Evolutionary conservation across 2,888 invertebrate genomes (phyloP).

Genomic region (Ramazzottius varieornatus): DNA sequence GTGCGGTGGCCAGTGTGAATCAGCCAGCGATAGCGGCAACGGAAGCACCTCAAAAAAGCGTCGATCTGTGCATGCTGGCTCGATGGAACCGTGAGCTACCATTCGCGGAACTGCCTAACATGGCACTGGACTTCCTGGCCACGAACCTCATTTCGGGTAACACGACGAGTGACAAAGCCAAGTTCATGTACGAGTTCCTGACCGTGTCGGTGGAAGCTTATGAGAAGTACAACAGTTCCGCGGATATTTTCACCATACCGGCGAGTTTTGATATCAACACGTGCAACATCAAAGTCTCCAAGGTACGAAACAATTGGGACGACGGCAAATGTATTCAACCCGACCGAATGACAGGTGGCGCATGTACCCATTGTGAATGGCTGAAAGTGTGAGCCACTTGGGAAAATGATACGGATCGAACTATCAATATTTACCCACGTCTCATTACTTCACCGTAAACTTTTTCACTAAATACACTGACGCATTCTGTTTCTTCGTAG

Average conservation of each 20-base stretch:
- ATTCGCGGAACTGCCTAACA: neutral
- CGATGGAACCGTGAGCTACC: neutral
- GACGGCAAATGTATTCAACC: too few relatives aligned
- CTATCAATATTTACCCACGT: too few relatives aligned
- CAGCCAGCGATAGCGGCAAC: neutral
- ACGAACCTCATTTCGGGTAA: neutral
- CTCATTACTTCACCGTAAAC: too few relatives aligned
- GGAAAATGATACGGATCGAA: too few relatives aligned
- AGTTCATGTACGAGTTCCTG: neutral
- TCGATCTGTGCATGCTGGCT: conserved; percentile 1
- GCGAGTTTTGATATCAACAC: neutral
- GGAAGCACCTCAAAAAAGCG: neutral
- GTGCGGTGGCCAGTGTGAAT: neutral
- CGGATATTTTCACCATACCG: neutral
- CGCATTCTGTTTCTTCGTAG: too few relatives aligned
- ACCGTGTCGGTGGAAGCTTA: neutral
- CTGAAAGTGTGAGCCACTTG: too few relatives aligned
- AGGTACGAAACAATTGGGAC: too few relatives aligned
- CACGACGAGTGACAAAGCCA: neutral
- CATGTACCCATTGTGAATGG: too few relatives aligned
- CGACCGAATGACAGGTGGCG: too few relatives aligned
- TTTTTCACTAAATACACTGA: too few relatives aligned
- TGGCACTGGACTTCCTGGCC: neutral
- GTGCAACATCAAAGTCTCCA: conserved; percentile 1
- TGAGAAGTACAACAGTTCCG: neutral